A percentile compares a stretch with the other conserved stretches of the same genome.
Conservation (phyloP, 2,888 invertebrate species). For the Bedellia somnulentella region DNA sequence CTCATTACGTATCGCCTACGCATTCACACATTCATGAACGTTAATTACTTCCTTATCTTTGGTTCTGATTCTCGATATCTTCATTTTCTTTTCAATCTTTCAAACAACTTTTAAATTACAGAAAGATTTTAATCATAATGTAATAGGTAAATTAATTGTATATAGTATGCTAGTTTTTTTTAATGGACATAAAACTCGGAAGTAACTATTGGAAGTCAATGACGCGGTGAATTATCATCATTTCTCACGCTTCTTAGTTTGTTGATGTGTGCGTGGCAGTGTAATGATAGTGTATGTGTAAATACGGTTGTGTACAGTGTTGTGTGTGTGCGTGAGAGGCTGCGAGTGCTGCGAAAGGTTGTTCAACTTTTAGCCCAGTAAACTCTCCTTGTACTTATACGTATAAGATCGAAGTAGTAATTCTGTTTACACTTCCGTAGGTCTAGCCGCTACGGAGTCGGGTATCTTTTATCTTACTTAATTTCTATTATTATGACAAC, state of each 20-base stretch:
- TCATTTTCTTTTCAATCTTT: no score
- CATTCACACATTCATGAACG: conserved; percentile 18
- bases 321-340: conserved; percentile 29
- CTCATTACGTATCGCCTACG: conserved; percentile 33
- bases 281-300: conserved; percentile 18
- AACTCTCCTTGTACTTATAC: conserved; percentile 60
- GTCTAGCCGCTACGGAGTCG: no score
- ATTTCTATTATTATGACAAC: no score
- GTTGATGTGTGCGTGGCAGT: conserved; percentile 35
- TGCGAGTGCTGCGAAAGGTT: conserved; percentile 56
- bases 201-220: conserved; percentile 38
- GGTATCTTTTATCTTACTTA: no score
- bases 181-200: conserved; percentile 52
- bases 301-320: conserved; percentile 17
- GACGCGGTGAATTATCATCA: conserved; percentile 56
- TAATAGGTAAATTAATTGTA: no score
- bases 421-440: no score
- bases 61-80: no score
- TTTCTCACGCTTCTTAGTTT: conserved; percentile 55
- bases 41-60: conserved; percentile 36
- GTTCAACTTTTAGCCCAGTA: conserved; percentile 64
- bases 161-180: no score
- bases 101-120: no score
- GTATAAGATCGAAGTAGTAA: no score
- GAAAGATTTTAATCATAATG: no score